Percentiles rank a stretch among this genome's conserved stretches.
Evolutionary conservation across 2,888 invertebrate genomes (phyloP).

Genomic region (Patella caerulea): DNA sequence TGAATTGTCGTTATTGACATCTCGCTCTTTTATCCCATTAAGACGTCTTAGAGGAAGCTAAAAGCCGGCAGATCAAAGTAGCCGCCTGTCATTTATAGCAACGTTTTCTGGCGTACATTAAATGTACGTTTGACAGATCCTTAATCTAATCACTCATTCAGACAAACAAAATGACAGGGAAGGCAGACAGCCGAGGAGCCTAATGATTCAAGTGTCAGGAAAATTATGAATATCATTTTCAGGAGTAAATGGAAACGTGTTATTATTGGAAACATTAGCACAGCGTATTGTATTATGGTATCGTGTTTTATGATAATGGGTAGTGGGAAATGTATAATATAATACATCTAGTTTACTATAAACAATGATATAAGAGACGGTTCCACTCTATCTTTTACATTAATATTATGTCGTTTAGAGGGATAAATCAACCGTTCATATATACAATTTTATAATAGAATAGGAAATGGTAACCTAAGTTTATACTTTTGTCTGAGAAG

Average conservation of each 20-base stretch:
- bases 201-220: neutral
- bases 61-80: conserved; percentile 10
- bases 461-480: too few relatives aligned
- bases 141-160: neutral
- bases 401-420: too few relatives aligned
- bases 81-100: neutral
- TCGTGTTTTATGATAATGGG: too few relatives aligned
- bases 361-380: too few relatives aligned
- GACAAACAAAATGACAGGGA: neutral
- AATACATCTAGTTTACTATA: too few relatives aligned
- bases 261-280: neutral
- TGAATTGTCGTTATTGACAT: neutral
- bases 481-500: too few relatives aligned
- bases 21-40: conserved; percentile 10
- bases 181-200: neutral
- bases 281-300: too few relatives aligned
- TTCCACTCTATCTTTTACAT: too few relatives aligned
- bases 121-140: neutral
- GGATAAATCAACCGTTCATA: too few relatives aligned
- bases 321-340: too few relatives aligned
- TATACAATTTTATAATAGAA: too few relatives aligned
- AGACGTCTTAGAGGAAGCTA: neutral
- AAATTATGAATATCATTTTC: conserved; percentile 7
- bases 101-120: neutral
- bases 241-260: neutral